phyloP scores from a whole-genome alignment of 2,797 vertebrate species.

The Cetoscarus ocellatus region DNA sequence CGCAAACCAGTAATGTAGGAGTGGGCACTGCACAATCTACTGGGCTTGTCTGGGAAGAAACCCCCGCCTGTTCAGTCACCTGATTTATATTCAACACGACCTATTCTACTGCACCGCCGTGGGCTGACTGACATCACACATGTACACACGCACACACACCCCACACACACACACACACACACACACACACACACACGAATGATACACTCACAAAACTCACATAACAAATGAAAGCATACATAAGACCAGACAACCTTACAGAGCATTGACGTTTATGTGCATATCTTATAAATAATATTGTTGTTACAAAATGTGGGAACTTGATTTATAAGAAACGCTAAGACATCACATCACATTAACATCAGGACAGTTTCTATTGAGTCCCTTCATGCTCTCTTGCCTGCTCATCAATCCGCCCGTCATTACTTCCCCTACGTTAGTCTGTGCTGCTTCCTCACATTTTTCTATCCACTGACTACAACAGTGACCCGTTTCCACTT shows the following conservation, averaged over 20 bases:
- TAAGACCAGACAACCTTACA: slow-evolving; percentile 28
- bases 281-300: background rate
- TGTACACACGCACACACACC: slow-evolving; percentile 42
- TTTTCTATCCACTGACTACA: slow-evolving; percentile 35
- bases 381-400: slow-evolving; percentile 23
- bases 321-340: slow-evolving; percentile 11
- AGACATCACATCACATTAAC: slow-evolving; percentile 30
- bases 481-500: slow-evolving; percentile 64
- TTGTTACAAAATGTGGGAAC: background rate
- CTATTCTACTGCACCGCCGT: slow-evolving; percentile 80
- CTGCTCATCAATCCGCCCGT: slow-evolving; percentile 14
- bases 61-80: slow-evolving; percentile 83
- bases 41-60: slow-evolving; percentile 79
- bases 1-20: slow-evolving; percentile 71
- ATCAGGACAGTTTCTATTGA: slow-evolving; percentile 18
- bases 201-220: slow-evolving; percentile 31
- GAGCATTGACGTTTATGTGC: slow-evolving; percentile 5
- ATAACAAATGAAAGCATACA: no score
- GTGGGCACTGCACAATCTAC: slow-evolving; percentile 82
- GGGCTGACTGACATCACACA: slow-evolving; percentile 75
- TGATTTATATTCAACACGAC: slow-evolving; percentile 87
- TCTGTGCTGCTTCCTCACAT: slow-evolving; percentile 43
- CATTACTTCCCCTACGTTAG: slow-evolving; percentile 12
- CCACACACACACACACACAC: slow-evolving; percentile 41
- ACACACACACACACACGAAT: slow-evolving; percentile 38